These are phyloP conservation scores for Gymnoscopelus microlampas DNA, from an alignment of 2,797 vertebrate species.

Conservation along the genomic window DNA sequence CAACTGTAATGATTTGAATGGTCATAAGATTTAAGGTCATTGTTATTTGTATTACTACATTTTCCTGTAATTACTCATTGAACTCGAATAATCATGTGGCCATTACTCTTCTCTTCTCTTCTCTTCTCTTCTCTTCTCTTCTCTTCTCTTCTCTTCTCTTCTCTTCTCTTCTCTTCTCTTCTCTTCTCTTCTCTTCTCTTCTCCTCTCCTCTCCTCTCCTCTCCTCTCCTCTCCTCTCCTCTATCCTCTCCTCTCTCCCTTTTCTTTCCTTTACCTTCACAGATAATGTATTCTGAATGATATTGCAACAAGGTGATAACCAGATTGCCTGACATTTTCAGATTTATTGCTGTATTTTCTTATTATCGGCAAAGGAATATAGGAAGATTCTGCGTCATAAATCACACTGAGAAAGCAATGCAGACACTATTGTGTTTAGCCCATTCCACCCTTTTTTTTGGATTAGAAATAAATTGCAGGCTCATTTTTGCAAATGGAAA, in stretches of 20 bases:
- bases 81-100: conserved; percentile 25
- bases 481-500: conserved; percentile 84
- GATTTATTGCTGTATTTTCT: conserved; percentile 88
- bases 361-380: conserved; percentile 85
- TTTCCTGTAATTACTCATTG: conserved; percentile 5
- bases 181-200: conserved; percentile 8
- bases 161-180: background rate
- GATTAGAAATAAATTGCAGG: conserved; percentile 85
- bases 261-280: conserved; percentile 23
- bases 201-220: conserved; percentile 35
- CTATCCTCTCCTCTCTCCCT: conserved; percentile 6
- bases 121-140: background rate
- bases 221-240: background rate
- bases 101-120: conserved; percentile 8
- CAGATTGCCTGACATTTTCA: conserved; percentile 86
- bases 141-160: too few species aligned
- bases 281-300: conserved; percentile 79
- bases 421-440: conserved; percentile 77
- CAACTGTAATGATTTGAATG: too few species aligned
- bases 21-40: too few species aligned
- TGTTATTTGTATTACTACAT: too few species aligned
- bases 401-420: conserved; percentile 79
- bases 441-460: conserved; percentile 71
- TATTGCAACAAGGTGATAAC: conserved; percentile 84
- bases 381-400: conserved; percentile 83